Percentiles rank a stretch among this genome's conserved stretches.
phyloP scores from a whole-genome alignment of 2,113 vertebrate genomes.

The Scortum barcoo region DNA sequence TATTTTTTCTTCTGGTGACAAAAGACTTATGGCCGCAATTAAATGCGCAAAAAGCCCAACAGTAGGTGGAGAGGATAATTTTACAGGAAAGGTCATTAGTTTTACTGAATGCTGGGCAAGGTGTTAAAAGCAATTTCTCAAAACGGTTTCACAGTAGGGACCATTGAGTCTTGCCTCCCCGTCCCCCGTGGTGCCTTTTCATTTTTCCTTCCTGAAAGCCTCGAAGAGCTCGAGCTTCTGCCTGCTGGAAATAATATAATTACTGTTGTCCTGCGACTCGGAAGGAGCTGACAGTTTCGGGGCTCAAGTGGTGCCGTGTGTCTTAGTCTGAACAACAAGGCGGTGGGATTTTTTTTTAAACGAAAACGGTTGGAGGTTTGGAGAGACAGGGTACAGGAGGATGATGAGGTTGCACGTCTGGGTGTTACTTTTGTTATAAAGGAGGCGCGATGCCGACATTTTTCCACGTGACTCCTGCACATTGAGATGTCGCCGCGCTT shows the following conservation, averaged over 20 bases:
- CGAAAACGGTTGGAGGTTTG: background rate
- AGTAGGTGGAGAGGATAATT: slow-evolving; percentile 30
- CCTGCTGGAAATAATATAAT: slow-evolving; percentile 56
- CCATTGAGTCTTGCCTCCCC: slow-evolving; percentile 40
- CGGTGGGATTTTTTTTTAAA: background rate
- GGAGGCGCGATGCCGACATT: no score
- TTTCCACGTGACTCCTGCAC: no score
- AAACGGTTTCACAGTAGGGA: slow-evolving; percentile 27
- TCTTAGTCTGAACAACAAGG: background rate
- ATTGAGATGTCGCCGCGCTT: no score
- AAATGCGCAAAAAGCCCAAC: slow-evolving; percentile 23
- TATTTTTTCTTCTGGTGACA: background rate
- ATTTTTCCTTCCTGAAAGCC: slow-evolving; percentile 40
- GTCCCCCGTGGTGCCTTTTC: slow-evolving; percentile 41
- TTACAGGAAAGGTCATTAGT: slow-evolving; percentile 42
- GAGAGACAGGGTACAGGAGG: background rate
- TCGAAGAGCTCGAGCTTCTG: slow-evolving; percentile 6
- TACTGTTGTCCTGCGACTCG: slow-evolving; percentile 38
- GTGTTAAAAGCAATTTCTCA: slow-evolving; percentile 65
- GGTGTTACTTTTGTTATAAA: background rate
- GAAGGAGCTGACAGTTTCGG: slow-evolving; percentile 7
- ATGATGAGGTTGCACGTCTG: background rate
- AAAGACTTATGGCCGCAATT: background rate
- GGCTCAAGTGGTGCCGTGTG: slow-evolving; percentile 4
- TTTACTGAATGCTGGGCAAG: slow-evolving; percentile 29